phyloP scores from a whole-genome alignment of 2,888 invertebrate genomes.

The Teleiodes luculella region DNA sequence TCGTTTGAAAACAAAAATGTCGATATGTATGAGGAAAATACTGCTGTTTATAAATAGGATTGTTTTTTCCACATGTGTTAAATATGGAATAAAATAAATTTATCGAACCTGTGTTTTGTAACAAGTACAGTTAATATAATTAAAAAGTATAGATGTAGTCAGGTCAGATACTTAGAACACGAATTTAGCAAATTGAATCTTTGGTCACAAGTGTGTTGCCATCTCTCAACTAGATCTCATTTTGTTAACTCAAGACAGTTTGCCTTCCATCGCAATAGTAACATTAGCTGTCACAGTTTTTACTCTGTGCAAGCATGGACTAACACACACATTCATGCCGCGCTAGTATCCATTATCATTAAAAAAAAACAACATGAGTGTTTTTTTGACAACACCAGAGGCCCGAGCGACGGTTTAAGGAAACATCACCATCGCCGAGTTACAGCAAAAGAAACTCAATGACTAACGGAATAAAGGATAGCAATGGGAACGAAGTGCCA shows the following conservation, averaged over 20 bases:
- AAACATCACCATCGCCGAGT: slow-evolving; percentile 53
- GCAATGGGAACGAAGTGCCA: slow-evolving; percentile 78
- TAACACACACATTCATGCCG: slow-evolving; percentile 73
- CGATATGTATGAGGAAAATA: no score
- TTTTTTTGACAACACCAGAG: slow-evolving; percentile 61
- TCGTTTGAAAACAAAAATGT: no score
- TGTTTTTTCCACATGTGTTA: no score
- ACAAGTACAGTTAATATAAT: no score
- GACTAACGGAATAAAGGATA: slow-evolving; percentile 73
- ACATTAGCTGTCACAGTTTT: slow-evolving; percentile 11
- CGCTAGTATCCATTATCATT: slow-evolving; percentile 38
- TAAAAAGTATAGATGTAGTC: no score
- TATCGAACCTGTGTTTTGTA: no score
- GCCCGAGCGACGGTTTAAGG: slow-evolving; percentile 70
- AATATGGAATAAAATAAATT: no score
- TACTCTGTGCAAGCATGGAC: slow-evolving; percentile 35
- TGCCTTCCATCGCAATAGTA: slow-evolving; percentile 17
- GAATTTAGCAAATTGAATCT: not conserved
- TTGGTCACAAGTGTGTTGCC: not conserved
- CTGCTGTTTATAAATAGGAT: no score
- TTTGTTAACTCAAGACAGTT: not conserved
- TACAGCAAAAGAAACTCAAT: slow-evolving; percentile 62
- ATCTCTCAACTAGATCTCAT: not conserved
- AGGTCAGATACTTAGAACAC: no score
- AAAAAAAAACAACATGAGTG: slow-evolving; percentile 45